Evolutionary conservation across 1,140 invertebrate species (phyloP), one percentile per base, ranked within the genome.

Genomic region (Neuroterus valhalla): DNA sequence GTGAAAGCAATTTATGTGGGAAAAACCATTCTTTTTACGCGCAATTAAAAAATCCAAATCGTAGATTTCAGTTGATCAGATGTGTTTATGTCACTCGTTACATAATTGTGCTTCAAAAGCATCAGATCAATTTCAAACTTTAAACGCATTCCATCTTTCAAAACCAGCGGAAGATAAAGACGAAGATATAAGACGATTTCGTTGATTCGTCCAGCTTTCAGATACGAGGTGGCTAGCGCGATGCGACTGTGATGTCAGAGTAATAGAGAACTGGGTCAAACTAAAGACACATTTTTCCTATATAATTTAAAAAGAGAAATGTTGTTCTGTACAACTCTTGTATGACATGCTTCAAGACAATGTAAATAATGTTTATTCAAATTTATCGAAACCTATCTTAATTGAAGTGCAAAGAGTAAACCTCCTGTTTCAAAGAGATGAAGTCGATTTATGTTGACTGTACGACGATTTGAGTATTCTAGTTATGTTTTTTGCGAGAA

Each of bases 251-350:
- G 46, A 17, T 48, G 6, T 5, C 1, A 62, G 66, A 12, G n/a
- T 79, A 21, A 68, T 70, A 5, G 23, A 66, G 12, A 72, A 79
- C 19, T 79, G 73, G 73, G 0, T 50, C 1, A 48, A 79, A 48
- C 43, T 79, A 19, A 74, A 77, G 71, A 70, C 68, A 3, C 75
- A 75, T 71, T 79, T 79, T 71, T 46, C n/a, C 14, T 45, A 31
- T 5, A 43, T 42, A 1, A 42, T 26, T 31, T 21, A 2, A 5
- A 72, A 43, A 15, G 68, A 79, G n/a, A 71, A 43, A 26, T 72
- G 75, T 52, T 75, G 62, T 17, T 71, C 21, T 6, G 72, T 72
- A 17, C 38, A 73, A 23, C 1, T 55, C 10, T 48, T 79, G n/a
- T 19, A 70, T 14, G 1, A 19, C 8, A 74, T 50, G 14, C 55